These are phyloP conservation scores for Vannuccia rotundouncinata DNA, from an alignment of 2,888 invertebrate genomes.

Conservation along the genomic window DNA sequence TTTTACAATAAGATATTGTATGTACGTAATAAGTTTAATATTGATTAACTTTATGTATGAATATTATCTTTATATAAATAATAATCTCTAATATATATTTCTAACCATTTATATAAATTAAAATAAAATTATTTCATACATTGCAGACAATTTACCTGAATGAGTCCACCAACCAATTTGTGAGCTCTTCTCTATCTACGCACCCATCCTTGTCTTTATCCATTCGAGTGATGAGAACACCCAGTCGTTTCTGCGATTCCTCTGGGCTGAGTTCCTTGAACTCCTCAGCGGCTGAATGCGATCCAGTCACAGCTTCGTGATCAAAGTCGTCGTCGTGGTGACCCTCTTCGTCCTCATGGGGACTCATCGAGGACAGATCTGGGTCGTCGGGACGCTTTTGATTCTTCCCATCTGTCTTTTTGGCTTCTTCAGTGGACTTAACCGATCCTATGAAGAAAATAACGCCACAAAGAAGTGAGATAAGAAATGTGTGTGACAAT, in stretches of 20 bases:
- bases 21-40: not conserved
- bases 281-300: conserved; percentile 68
- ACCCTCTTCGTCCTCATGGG: conserved; percentile 60
- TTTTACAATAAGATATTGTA: not conserved
- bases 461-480: too few species aligned
- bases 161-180: conserved; percentile 83
- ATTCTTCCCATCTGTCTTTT: too few species aligned
- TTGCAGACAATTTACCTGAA: conserved; percentile 64
- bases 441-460: too few species aligned
- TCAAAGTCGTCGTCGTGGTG: conserved; percentile 81
- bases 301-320: conserved; percentile 86
- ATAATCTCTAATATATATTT: too few species aligned
- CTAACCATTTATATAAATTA: too few species aligned
- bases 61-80: not conserved
- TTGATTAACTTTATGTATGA: not conserved
- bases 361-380: too few species aligned
- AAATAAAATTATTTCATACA: not conserved
- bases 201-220: conserved; percentile 73
- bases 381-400: too few species aligned
- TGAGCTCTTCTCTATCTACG: conserved; percentile 74
- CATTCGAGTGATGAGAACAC: conserved; percentile 73
- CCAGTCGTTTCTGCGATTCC: conserved; percentile 73
- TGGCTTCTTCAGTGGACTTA: too few species aligned
- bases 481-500: too few species aligned
- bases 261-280: conserved; percentile 77